Conservation (phyloP, 2,888 invertebrate genomes). For the Invenusta paracnida region DNA sequence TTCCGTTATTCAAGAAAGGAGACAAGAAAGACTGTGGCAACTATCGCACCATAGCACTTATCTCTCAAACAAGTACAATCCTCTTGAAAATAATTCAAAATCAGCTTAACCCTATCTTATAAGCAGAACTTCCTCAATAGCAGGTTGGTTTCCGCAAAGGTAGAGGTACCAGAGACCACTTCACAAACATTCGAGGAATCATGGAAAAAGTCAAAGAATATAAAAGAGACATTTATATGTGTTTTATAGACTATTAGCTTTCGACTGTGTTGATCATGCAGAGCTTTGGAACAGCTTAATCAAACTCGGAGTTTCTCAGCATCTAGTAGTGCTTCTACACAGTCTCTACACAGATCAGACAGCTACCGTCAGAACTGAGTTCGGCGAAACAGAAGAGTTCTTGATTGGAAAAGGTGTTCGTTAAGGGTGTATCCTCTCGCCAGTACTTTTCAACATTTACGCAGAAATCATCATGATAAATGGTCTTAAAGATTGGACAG, state of each 20-base stretch:
- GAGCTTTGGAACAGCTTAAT: not conserved
- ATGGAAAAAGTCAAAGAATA: not conserved
- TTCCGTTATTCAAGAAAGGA: not conserved
- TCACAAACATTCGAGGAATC: not conserved
- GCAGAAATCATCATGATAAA: not conserved
- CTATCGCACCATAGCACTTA: not conserved
- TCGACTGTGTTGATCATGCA: not conserved
- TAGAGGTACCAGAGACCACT: not conserved
- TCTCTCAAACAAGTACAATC: not conserved
- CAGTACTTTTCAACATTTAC: not conserved
- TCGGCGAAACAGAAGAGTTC: not conserved
- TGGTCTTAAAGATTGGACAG: not conserved
- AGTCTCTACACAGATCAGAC: not conserved
- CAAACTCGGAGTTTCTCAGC: not conserved
- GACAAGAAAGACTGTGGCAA: constrained; percentile 3
- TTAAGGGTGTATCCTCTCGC: not conserved
- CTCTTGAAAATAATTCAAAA: constrained; percentile 7
- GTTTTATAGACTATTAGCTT: constrained; percentile 5
- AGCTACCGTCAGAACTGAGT: not conserved
- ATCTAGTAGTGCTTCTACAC: not conserved
- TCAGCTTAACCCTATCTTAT: not conserved
- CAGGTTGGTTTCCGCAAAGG: not conserved
- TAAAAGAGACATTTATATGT: not conserved
- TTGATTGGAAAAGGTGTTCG: not conserved
- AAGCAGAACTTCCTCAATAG: not conserved